Base-by-base conservation (phyloP, 2,797 vertebrate genomes). In the Melanotaenia maccullochi region DNA sequence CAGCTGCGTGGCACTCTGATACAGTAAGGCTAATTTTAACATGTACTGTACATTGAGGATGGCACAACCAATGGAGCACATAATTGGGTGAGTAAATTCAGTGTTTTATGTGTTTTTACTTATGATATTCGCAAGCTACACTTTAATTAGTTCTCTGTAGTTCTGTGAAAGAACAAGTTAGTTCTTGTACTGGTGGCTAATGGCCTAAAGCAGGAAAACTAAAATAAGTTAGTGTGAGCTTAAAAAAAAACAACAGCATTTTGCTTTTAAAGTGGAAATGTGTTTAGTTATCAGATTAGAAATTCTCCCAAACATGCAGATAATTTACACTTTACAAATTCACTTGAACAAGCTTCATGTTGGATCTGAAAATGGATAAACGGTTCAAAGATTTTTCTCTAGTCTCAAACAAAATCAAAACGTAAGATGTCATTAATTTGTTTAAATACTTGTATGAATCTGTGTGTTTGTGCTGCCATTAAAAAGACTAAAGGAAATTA, bases 81-180 rank as follows among this genome's bases (percentile, higher is more conserved):
- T 57, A 38, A 55, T 28, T 65, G 63, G 72, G 77, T 85, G 77
- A 88, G 80, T 85, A 59, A 76, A 63, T 62, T 55, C 1, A 33
- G 35, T 44, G 9, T 44, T 52, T 38, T 54, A n/a, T 12, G 20
- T 65, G 36, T 28, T 40, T 66, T 51, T 1, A 9, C 14, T 20
- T 55, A 73, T 3, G 7, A 30, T 67, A 61, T 67, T 60, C 24
- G 65, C 52, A 81, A 54, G 56, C 44, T 52, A 33, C 9, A 60
- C 24, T 57, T 60, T 38, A 68, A 68, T 74, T 49, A 54, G 20
- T 65, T 65, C 36, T 69, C 5, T 33, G 1, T 49, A 7, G 9
- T 18, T 13, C 52, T 65, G 12, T 13, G 32, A 65, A 71, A 30
- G 9, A 71, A 75, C 11, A 66, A 24, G 6, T 33, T 18, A 36